phyloP scores from a whole-genome alignment of 64 coral and sea anemone species.

The Orbicella faveolata region DNA sequence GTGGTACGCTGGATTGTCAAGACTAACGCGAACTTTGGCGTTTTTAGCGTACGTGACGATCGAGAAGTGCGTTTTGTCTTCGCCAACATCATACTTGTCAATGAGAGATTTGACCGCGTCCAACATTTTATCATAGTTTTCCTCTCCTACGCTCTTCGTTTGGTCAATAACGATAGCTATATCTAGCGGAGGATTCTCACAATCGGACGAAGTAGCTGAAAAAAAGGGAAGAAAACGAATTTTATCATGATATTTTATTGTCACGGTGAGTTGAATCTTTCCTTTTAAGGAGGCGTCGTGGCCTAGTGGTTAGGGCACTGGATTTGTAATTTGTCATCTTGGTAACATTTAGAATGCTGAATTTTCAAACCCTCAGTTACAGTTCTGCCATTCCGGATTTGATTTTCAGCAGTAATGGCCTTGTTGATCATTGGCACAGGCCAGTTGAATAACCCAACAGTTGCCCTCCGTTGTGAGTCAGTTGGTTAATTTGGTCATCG shows the following conservation, averaged over 20 bases:
- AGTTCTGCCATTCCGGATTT: too few species aligned
- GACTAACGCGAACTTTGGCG: not conserved
- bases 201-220: not conserved
- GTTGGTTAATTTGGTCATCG: too few species aligned
- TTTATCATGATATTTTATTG: not conserved
- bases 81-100: not conserved
- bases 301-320: too few species aligned
- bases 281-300: too few species aligned
- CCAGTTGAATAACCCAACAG: too few species aligned
- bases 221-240: not conserved
- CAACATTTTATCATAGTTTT: not conserved
- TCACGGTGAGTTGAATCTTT: too few species aligned
- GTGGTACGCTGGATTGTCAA: not conserved
- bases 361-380: too few species aligned
- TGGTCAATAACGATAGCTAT: conserved; percentile 14
- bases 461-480: too few species aligned
- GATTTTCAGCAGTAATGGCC: too few species aligned
- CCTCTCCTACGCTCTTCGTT: not conserved
- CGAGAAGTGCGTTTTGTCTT: conserved; percentile 13
- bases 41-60: not conserved
- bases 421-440: too few species aligned
- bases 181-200: conserved; percentile 9
- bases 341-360: too few species aligned
- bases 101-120: not conserved
- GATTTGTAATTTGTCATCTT: too few species aligned